Evolutionary conservation across 2,888 invertebrate genomes (phyloP).

Genomic region (Antheraea assamensis): DNA sequence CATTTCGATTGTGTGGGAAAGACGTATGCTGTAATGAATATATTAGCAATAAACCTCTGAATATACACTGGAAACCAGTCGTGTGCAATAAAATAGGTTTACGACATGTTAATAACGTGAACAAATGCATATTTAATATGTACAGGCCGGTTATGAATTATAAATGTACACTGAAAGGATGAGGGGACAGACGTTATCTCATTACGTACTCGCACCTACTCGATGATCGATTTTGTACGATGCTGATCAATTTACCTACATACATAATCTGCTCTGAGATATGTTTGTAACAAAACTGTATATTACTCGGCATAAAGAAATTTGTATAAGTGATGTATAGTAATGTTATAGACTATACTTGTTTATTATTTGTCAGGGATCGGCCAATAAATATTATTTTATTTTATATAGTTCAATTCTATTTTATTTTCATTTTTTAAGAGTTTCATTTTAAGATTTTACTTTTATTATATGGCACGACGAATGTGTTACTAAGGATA

Average conservation of each 20-base stretch:
- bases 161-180: conserved; percentile 29
- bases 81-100: conserved; percentile 62
- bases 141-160: conserved; percentile 40
- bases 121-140: conserved; percentile 61
- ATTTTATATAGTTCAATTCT: no score
- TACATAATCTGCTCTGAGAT: conserved; percentile 7
- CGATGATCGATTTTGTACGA: conserved; percentile 27
- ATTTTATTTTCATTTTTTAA: no score
- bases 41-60: conserved; percentile 70
- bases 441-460: no score
- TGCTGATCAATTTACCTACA: conserved; percentile 26
- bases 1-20: conserved; percentile 76
- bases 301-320: not conserved
- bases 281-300: not conserved
- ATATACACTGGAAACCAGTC: conserved; percentile 58
- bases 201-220: conserved; percentile 29
- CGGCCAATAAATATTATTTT: no score
- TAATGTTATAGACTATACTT: not conserved
- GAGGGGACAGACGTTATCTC: conserved; percentile 32
- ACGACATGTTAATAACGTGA: conserved; percentile 67
- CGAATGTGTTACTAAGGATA: no score
- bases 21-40: conserved; percentile 76
- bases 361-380: not conserved
- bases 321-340: not conserved
- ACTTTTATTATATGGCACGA: no score